Conservation (phyloP, 2,888 invertebrate species). For the Rhorus exstirpatorius region DNA sequence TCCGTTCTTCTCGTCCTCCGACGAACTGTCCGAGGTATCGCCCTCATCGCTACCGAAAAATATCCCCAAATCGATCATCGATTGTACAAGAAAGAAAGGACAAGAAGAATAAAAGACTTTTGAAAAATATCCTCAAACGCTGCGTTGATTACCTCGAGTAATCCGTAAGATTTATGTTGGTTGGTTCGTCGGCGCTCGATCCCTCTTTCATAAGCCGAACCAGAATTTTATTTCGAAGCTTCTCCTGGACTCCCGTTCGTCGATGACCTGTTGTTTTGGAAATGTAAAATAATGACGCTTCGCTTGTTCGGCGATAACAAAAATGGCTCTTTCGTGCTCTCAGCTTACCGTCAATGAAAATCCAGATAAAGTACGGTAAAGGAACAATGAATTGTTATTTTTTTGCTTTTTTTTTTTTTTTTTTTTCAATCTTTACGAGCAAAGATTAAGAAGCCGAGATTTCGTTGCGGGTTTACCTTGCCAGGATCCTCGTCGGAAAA, state of each 20-base stretch:
- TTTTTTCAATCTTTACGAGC: background rate
- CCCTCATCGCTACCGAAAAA: slow-evolving; percentile 90
- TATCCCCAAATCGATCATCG: background rate
- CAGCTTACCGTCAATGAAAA: slow-evolving; percentile 57
- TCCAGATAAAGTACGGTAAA: slow-evolving; percentile 25
- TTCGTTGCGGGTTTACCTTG: slow-evolving; percentile 88
- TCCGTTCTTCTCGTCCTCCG: slow-evolving; percentile 87
- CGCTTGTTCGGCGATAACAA: too few species aligned
- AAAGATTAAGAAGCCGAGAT: background rate
- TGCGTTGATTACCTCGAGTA: slow-evolving; percentile 93
- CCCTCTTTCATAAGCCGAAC: slow-evolving; percentile 93
- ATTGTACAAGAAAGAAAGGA: background rate
- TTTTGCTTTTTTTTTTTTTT: too few species aligned
- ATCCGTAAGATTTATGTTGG: slow-evolving; percentile 94
- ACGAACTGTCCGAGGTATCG: slow-evolving; percentile 91
- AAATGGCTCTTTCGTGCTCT: background rate
- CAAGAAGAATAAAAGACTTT: slow-evolving; percentile 6
- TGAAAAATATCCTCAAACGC: background rate
- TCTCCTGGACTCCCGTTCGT: slow-evolving; percentile 87
- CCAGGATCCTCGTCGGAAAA: slow-evolving; percentile 95
- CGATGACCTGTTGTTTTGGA: background rate
- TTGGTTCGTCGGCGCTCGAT: slow-evolving; percentile 95
- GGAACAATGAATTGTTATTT: slow-evolving; percentile 10
- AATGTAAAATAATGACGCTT: too few species aligned
- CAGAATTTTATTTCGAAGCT: slow-evolving; percentile 92